These are phyloP conservation scores for Leptoteleia sp. DNA, from an alignment of 1,140 invertebrate species.

Conservation along the genomic window DNA sequence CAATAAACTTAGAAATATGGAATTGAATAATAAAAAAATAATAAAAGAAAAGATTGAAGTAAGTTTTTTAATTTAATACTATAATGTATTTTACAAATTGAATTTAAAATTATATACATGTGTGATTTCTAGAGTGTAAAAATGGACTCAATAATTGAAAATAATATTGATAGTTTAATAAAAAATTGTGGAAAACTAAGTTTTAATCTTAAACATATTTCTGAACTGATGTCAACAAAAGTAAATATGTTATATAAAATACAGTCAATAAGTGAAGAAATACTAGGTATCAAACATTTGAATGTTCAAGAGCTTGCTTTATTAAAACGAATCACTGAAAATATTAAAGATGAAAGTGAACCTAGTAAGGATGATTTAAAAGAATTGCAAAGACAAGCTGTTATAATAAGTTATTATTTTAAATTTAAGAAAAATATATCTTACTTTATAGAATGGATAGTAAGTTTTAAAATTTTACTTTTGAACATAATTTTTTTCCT, in stretches of 20 bases:
- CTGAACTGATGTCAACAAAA: conserved; percentile 70
- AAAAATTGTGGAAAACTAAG: conserved; percentile 70
- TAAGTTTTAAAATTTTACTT: conserved; percentile 25
- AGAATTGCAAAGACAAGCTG: conserved; percentile 11
- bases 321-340: conserved; percentile 63
- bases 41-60: conserved; percentile 4
- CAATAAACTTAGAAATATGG: not conserved
- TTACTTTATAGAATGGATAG: conserved; percentile 37
- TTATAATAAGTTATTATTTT: conserved; percentile 7
- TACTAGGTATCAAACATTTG: conserved; percentile 70
- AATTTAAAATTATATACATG: too few species aligned
- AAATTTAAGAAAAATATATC: conserved; percentile 16
- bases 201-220: conserved; percentile 74
- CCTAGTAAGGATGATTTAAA: conserved; percentile 23
- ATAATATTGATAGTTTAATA: conserved; percentile 14
- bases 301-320: conserved; percentile 70
- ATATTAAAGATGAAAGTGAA: conserved; percentile 9
- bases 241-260: conserved; percentile 67
- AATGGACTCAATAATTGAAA: not conserved
- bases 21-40: conserved; percentile 15
- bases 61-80: not conserved
- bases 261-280: conserved; percentile 66
- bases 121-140: conserved; percentile 3
- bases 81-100: not conserved
- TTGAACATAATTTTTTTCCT: not conserved